Evolutionary conservation across 1,140 invertebrate genomes (phyloP).

Genomic region (Portunus trituberculatus): DNA sequence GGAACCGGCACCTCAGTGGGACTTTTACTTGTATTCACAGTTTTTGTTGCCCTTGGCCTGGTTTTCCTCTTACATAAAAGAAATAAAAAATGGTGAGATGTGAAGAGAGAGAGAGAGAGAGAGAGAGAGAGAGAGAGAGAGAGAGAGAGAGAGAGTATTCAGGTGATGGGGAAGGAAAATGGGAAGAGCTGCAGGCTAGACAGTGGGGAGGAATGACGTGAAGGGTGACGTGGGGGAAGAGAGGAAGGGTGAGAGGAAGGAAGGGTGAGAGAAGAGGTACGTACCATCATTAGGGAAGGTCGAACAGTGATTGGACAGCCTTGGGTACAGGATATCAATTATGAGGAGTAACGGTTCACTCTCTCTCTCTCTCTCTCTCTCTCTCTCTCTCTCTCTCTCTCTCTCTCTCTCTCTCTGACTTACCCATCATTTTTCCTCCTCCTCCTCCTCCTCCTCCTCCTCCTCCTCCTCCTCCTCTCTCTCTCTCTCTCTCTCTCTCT

Average conservation of each 20-base stretch:
- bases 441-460: background rate
- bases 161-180: background rate
- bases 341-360: background rate
- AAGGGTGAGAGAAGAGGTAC: background rate
- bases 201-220: background rate
- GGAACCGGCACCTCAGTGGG: too few relatives aligned
- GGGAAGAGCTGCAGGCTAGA: background rate
- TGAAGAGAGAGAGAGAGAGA: background rate
- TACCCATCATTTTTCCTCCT: background rate
- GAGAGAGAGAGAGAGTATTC: background rate
- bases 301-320: background rate
- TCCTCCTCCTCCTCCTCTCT: background rate
- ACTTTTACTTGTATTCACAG: too few relatives aligned
- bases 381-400: conserved; percentile 49
- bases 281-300: background rate
- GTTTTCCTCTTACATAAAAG: too few relatives aligned
- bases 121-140: background rate
- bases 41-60: too few relatives aligned
- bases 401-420: conserved; percentile 47
- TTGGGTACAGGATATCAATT: background rate
- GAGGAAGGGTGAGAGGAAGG: background rate
- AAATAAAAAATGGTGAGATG: conserved; percentile 13
- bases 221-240: background rate
- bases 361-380: conserved; percentile 45
- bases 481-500: conserved; percentile 39